Evolutionary conservation across 2,113 vertebrate species (phyloP).

Genomic region (Prionailurus viverrinus): DNA sequence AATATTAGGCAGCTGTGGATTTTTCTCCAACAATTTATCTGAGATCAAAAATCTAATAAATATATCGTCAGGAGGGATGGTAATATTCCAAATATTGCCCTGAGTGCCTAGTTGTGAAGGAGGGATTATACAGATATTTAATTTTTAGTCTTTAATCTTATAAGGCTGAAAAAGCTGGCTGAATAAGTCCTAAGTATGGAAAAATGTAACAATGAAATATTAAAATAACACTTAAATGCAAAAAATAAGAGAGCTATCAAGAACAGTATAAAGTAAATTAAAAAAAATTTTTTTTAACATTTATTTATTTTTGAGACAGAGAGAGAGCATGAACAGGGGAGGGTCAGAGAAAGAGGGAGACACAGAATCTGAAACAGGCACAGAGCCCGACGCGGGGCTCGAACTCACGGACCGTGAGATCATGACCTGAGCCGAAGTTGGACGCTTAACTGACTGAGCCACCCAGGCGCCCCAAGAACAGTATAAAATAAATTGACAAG

Average conservation of each 20-base stretch:
- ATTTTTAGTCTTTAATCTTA: slow-evolving; percentile 33
- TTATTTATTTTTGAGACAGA: too few species aligned
- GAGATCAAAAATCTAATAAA: not conserved
- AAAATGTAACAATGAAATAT: slow-evolving; percentile 64
- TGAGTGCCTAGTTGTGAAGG: not conserved
- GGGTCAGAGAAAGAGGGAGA: too few species aligned
- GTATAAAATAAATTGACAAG: slow-evolving; percentile 51
- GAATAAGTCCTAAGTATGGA: not conserved
- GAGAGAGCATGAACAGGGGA: too few species aligned
- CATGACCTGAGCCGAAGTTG: too few species aligned
- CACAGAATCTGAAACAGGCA: too few species aligned
- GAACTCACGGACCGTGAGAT: too few species aligned
- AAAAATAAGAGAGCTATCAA: slow-evolving; percentile 38
- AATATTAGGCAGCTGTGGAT: not conserved
- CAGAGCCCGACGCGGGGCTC: too few species aligned
- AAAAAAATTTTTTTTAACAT: not conserved
- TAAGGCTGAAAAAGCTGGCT: slow-evolving; percentile 47
- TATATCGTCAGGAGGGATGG: not conserved
- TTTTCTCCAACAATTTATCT: not conserved
- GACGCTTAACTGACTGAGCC: too few species aligned
- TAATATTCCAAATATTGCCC: not conserved
- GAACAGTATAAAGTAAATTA: slow-evolving; percentile 46
- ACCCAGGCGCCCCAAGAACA: not conserved
- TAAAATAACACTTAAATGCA: slow-evolving; percentile 54
- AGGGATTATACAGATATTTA: not conserved